Percentiles rank a stretch among this genome's conserved stretches.
Evolutionary conservation across 2,888 invertebrate genomes (phyloP).

Genomic region (Meiosimyza decipiens): DNA sequence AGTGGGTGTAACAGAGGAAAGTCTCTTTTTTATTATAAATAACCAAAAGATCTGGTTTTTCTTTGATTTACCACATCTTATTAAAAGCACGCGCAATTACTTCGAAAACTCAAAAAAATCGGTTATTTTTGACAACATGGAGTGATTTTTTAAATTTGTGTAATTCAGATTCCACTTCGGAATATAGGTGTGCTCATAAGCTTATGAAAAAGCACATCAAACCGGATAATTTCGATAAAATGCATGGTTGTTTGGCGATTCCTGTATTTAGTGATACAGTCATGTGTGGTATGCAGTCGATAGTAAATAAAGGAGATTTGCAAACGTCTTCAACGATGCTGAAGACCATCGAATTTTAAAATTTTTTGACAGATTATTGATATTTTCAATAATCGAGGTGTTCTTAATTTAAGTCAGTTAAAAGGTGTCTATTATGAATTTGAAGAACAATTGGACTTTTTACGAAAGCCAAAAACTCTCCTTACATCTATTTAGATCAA

Average conservation of each 20-base stretch:
- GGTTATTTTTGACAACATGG: background rate
- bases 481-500: too few species aligned
- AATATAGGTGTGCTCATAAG: conserved; percentile 1
- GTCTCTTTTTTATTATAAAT: background rate
- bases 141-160: conserved; percentile 1
- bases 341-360: background rate
- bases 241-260: background rate
- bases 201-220: too few species aligned
- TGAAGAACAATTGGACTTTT: too few species aligned
- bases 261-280: conserved; percentile 18
- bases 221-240: background rate
- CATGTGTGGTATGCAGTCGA: background rate
- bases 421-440: too few species aligned
- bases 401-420: too few species aligned
- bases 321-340: background rate
- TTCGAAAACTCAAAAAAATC: conserved; percentile 1
- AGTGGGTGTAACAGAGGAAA: background rate
- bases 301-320: background rate
- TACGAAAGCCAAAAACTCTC: too few species aligned
- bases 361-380: too few species aligned
- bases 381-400: too few species aligned
- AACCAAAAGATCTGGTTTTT: background rate
- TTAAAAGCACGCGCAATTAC: conserved; percentile 13
- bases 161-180: background rate
- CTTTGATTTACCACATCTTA: background rate